These are phyloP conservation scores for Nyctalus aviator DNA, from an alignment of 2,797 vertebrate genomes.

Conservation along the genomic window DNA sequence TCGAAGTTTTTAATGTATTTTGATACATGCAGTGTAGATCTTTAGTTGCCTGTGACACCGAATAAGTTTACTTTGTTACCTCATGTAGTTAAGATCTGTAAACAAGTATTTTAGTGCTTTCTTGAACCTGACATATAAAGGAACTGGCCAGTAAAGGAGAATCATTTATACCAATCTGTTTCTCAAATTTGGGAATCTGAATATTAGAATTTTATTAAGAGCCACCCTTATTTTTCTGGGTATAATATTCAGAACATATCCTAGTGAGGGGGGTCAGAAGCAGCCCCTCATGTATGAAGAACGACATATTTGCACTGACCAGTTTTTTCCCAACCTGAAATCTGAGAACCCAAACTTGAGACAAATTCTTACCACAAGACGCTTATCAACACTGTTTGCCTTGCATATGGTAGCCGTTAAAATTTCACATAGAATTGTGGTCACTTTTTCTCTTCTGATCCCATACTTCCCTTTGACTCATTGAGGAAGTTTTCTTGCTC, in stretches of 20 bases:
- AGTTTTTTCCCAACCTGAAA: background rate
- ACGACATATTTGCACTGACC: background rate
- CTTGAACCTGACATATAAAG: conserved; percentile 28
- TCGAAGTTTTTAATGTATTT: background rate
- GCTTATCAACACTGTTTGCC: background rate
- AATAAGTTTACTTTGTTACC: background rate
- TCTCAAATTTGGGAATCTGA: conserved; percentile 20
- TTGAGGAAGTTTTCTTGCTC: background rate
- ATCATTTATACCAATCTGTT: background rate
- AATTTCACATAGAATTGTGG: background rate
- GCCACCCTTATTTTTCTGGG: background rate
- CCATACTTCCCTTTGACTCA: conserved; percentile 17
- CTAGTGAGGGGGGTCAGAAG: background rate
- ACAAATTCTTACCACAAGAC: background rate
- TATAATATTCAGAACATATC: background rate
- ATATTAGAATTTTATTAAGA: conserved; percentile 42
- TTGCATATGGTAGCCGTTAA: background rate
- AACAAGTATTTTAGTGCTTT: background rate
- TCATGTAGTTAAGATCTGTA: conserved; percentile 35
- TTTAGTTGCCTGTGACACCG: conserved; percentile 8
- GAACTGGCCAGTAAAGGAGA: conserved; percentile 22
- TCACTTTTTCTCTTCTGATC: conserved; percentile 8
- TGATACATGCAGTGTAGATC: background rate
- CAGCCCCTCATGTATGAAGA: background rate
- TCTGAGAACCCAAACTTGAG: conserved; percentile 4